phyloP scores from a whole-genome alignment of 2,888 invertebrate species.

The Brenthis ino region DNA sequence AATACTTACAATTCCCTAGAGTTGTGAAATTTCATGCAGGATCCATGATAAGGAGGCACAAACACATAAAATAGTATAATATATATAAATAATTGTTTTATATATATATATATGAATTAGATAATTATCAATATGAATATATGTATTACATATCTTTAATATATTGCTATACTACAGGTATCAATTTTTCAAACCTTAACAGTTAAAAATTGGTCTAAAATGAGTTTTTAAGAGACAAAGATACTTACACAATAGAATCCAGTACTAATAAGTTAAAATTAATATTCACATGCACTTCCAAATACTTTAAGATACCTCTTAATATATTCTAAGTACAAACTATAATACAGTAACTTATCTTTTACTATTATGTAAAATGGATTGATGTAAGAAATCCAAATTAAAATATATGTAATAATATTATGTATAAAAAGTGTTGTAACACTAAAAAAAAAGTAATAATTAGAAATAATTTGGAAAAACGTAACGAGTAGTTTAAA shows the following conservation, averaged over 20 bases:
- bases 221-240: not conserved
- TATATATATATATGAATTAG: not conserved
- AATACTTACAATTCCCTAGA: conserved; percentile 80
- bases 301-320: no score
- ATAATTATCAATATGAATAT: not conserved
- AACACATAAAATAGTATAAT: conserved; percentile 61
- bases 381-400: no score
- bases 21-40: conserved; percentile 75
- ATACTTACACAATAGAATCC: not conserved
- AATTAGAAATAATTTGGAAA: no score
- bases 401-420: no score
- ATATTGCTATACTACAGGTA: not conserved
- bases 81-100: conserved; percentile 12
- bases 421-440: no score
- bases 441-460: no score
- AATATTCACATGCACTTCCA: not conserved
- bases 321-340: no score
- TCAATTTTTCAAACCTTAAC: not conserved
- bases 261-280: not conserved
- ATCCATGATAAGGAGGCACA: conserved; percentile 71
- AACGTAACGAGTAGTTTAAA: no score
- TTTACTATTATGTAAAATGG: no score
- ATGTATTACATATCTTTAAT: not conserved
- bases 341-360: no score
- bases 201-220: not conserved